A percentile compares a stretch with the other conserved stretches of the same genome.
Conservation (phyloP, 2,797 vertebrate species). For the Sylvia borin region DNA sequence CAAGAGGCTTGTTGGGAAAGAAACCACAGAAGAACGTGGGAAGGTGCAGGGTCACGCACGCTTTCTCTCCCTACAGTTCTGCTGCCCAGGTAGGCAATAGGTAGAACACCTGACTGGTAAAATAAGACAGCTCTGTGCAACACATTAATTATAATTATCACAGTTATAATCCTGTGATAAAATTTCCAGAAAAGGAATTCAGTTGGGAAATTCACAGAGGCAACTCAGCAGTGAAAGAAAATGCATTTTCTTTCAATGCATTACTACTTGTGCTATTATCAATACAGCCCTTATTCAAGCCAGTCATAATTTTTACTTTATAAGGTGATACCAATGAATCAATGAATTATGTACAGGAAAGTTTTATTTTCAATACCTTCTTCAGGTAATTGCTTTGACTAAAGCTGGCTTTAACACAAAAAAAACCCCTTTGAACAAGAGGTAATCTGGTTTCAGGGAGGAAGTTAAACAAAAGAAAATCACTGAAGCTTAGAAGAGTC, state of each 20-base stretch:
- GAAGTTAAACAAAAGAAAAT: constrained; percentile 44
- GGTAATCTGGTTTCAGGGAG: constrained; percentile 22
- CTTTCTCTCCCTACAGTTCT: not conserved
- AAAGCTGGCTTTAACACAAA: not conserved
- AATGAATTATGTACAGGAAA: not conserved
- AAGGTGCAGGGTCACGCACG: not conserved
- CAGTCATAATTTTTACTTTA: not conserved
- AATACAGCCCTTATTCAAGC: not conserved
- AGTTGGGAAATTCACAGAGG: not conserved
- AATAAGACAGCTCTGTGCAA: not conserved
- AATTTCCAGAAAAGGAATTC: not conserved
- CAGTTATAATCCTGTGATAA: not conserved
- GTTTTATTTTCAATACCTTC: not conserved
- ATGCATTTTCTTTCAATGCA: not conserved
- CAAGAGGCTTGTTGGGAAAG: not conserved
- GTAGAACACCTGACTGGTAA: not conserved
- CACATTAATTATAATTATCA: not conserved
- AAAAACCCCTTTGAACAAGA: constrained; percentile 4
- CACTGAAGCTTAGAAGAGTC: not conserved
- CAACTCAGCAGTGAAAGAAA: not conserved
- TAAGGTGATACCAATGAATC: not conserved
- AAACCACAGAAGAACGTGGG: not conserved
- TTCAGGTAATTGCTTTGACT: constrained; percentile 12
- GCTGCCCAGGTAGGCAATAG: not conserved
- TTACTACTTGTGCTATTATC: not conserved